Base-by-base conservation (phyloP, 2,888 invertebrate species). In the Gryllus longicercus region DNA sequence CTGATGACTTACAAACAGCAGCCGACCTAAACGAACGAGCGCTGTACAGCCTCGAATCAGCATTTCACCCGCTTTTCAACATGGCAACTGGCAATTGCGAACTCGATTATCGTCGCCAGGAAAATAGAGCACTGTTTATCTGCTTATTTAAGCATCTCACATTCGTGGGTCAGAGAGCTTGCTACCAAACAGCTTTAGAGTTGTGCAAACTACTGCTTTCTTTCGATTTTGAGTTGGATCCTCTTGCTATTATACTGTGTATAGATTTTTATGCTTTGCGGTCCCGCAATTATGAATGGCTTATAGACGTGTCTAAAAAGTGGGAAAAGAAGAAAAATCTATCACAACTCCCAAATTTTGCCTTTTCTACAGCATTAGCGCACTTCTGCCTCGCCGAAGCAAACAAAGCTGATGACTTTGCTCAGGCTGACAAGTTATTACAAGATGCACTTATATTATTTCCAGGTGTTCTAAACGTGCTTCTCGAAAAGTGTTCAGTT, bases 111-210 rank as follows among this genome's bases (percentile, higher is more conserved):
- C 90, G 90, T 79, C 90, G 91, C 83, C 94, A 94, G 86, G 95
- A 96, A 86, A 96, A 96, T 88, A 91, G 95, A 83, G 90, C 94
- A 8, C 90, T 96, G 82, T 96, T 92, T 85, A 90, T 96, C 80
- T 92, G 95, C 0, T 87, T 96, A 49, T 96, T 96, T 86, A 94
- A 94, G 85, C 95, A 96, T 86, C 88, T 96, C 82, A 89, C 90
- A 81, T 94, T 93, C 85, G 90, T 96, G 80, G 94, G 94, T 50
- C 92, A 93, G 82, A 89, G 94, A 82, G 95, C 95, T 10, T 96
- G 95, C 86, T 93, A 93, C 85, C 90, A 95, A 82, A 96, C 96
- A 2, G 94, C 96, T n/a, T 88, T 96, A 83, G 96, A 97, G 87
- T 91, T 95, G 83, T 93, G 94, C 85, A 96, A 96, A 87, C 87